Evolutionary conservation across 2,113 vertebrate genomes (phyloP).

Genomic region (Pygoscelis antarcticus): DNA sequence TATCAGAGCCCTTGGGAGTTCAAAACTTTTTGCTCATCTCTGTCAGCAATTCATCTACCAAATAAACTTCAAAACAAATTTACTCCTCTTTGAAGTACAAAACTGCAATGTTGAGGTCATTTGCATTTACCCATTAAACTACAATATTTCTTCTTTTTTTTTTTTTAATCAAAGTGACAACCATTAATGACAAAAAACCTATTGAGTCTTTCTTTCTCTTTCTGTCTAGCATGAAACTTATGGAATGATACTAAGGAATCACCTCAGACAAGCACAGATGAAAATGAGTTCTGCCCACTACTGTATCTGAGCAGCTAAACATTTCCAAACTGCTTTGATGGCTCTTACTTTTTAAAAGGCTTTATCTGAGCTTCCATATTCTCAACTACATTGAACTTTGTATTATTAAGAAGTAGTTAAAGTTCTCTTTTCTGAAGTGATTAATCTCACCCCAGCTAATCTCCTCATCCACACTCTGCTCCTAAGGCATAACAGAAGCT

Average conservation of each 20-base stretch:
- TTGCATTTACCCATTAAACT: constrained; percentile 54
- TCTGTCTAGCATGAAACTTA: background rate
- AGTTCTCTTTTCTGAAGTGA: constrained; percentile 75
- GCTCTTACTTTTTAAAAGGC: background rate
- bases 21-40: constrained; percentile 57
- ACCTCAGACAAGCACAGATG: background rate
- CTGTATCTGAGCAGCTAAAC: constrained; percentile 28
- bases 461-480: constrained; percentile 64
- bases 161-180: constrained; percentile 39
- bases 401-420: constrained; percentile 77
- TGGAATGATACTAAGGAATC: background rate
- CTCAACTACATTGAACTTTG: constrained; percentile 45
- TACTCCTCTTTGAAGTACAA: constrained; percentile 55
- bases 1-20: constrained; percentile 28
- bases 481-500: constrained; percentile 68
- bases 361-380: constrained; percentile 51
- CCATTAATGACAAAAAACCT: constrained; percentile 16
- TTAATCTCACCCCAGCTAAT: constrained; percentile 76
- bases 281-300: constrained; percentile 18
- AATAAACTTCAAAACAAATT: constrained; percentile 59
- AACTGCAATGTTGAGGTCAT: background rate
- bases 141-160: background rate
- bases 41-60: constrained; percentile 40
- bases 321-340: constrained; percentile 18
- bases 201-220: constrained; percentile 5